These are phyloP conservation scores for Pica pica DNA, from an alignment of 2,113 vertebrate genomes.

Conservation along the genomic window DNA sequence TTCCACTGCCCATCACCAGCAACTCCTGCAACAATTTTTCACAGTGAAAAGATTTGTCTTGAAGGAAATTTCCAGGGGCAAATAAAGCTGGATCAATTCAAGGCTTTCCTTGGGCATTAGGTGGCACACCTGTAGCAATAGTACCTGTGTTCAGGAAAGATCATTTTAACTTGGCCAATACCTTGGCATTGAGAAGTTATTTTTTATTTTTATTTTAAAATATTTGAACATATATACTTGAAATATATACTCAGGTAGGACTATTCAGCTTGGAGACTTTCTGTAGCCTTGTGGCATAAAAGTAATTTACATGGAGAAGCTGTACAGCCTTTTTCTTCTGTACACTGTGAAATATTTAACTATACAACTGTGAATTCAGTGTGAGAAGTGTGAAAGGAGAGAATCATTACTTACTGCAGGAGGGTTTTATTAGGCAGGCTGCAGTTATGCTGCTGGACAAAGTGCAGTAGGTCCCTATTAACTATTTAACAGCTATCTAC, in stretches of 20 bases:
- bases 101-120: neutral
- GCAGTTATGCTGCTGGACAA: neutral
- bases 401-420: neutral
- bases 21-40: neutral
- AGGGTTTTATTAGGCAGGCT: constrained; percentile 21
- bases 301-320: neutral
- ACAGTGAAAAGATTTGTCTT: neutral
- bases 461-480: constrained; percentile 14
- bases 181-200: neutral
- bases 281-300: neutral
- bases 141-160: neutral
- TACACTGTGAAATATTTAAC: constrained; percentile 10
- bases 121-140: neutral
- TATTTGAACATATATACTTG: neutral
- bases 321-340: neutral
- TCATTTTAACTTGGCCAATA: neutral
- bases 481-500: constrained; percentile 36
- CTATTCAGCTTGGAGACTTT: neutral
- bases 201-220: neutral
- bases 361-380: neutral
- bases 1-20: neutral
- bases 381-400: neutral
- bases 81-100: neutral
- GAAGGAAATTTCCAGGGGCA: neutral
- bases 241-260: neutral